phyloP scores from a whole-genome alignment of 2,888 invertebrate genomes.

The Coecobrya sp. region DNA sequence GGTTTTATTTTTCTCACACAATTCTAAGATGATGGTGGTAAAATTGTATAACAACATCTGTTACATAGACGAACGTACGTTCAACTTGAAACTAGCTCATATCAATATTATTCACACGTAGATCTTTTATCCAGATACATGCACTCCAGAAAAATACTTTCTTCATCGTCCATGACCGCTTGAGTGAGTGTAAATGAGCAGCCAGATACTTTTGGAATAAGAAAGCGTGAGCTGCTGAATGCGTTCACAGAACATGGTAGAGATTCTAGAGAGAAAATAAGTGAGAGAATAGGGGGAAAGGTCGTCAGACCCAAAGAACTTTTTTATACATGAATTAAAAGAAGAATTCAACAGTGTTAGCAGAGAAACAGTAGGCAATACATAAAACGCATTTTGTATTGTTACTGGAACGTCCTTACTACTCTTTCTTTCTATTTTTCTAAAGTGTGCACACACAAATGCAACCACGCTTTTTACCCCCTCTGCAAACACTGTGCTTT shows the following conservation, averaged over 20 bases:
- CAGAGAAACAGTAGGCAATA: slow-evolving; percentile 6
- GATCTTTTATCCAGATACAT: slow-evolving; percentile 76
- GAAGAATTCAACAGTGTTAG: slow-evolving; percentile 1
- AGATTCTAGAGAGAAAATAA: neutral
- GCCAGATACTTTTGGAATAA: slow-evolving; percentile 61
- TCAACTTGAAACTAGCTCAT: slow-evolving; percentile 59
- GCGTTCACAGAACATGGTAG: neutral
- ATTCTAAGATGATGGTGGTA: slow-evolving; percentile 32
- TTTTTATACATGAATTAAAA: slow-evolving; percentile 64
- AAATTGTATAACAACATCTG: slow-evolving; percentile 70
- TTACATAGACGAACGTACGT: slow-evolving; percentile 20
- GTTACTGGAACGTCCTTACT: neutral
- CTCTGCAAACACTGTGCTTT: slow-evolving; percentile 19
- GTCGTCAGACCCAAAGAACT: slow-evolving; percentile 61
- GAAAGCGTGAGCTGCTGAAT: neutral
- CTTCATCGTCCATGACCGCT: slow-evolving; percentile 79
- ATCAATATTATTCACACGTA: slow-evolving; percentile 81
- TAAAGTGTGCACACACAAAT: slow-evolving; percentile 21
- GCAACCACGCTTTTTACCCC: neutral
- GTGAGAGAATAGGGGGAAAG: slow-evolving; percentile 61
- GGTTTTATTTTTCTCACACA: slow-evolving; percentile 39
- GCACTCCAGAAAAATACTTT: slow-evolving; percentile 75
- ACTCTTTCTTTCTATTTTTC: neutral
- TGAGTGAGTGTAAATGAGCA: slow-evolving; percentile 82
- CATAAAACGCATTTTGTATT: slow-evolving; percentile 1